Percentiles rank a stretch among this genome's conserved stretches.
These are phyloP conservation scores for Lycodopsis pacificus DNA, from an alignment of 2,797 vertebrate genomes.

Conservation along the genomic window DNA sequence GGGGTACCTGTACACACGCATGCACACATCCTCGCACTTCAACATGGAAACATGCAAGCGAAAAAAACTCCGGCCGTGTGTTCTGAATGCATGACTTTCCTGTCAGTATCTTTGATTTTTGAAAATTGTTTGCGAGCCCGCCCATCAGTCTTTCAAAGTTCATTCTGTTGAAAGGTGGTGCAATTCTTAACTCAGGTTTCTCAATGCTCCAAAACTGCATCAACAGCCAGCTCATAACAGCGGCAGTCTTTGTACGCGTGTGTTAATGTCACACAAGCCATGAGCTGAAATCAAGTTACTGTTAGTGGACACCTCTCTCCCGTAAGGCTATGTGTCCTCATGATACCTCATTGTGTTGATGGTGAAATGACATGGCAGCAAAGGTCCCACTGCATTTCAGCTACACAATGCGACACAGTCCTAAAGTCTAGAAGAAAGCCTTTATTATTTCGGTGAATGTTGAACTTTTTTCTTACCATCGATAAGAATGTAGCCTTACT, in stretches of 20 bases:
- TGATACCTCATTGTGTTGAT: conserved; percentile 19
- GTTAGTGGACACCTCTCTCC: conserved; percentile 42
- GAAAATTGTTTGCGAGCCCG: background rate
- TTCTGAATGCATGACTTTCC: background rate
- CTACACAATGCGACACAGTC: background rate
- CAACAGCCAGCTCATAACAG: background rate
- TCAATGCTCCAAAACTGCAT: conserved; percentile 62
- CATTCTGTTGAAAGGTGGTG: background rate
- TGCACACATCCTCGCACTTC: conserved; percentile 19
- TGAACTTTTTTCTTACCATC: background rate
- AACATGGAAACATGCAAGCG: conserved; percentile 27
- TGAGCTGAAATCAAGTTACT: conserved; percentile 29
- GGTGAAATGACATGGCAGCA: conserved; percentile 20
- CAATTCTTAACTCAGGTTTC: conserved; percentile 68
- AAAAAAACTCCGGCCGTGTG: conserved; percentile 14
- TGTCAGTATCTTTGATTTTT: background rate
- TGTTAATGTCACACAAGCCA: conserved; percentile 36
- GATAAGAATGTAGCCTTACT: background rate
- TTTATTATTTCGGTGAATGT: background rate
- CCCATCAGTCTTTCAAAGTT: background rate
- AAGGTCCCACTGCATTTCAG: background rate
- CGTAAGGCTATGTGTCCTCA: background rate
- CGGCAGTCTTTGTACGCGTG: conserved; percentile 2
- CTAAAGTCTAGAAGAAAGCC: background rate
- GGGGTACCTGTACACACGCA: conserved; percentile 13